Evolutionary conservation across 2,113 vertebrate species (phyloP).

Genomic region (Spilogale gracilis): DNA sequence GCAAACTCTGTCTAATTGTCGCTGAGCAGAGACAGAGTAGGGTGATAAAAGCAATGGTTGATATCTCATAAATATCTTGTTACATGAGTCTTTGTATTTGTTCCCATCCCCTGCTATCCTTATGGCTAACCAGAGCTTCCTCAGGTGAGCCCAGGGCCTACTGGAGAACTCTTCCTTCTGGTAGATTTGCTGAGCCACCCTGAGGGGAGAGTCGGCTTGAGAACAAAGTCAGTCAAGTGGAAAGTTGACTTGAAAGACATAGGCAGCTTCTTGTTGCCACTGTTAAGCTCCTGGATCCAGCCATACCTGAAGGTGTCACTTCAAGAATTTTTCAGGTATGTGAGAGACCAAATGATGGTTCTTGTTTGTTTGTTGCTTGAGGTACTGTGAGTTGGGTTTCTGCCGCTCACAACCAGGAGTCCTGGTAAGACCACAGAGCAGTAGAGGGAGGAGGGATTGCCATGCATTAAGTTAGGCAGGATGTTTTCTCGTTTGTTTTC

Average conservation of each 20-base stretch:
- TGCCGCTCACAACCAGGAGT: not conserved
- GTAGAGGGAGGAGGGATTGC: accelerated
- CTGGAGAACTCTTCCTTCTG: not conserved
- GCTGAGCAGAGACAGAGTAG: not conserved
- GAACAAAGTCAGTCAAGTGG: not conserved
- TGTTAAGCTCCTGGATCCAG: not conserved
- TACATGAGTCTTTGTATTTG: not conserved
- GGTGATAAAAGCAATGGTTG: not conserved
- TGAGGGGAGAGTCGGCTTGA: not conserved
- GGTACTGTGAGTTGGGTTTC: not conserved
- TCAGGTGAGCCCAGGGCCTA: not conserved
- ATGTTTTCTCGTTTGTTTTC: not conserved
- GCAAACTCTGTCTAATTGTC: not conserved
- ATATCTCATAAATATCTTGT: not conserved
- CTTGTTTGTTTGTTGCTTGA: not conserved
- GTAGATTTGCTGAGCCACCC: not conserved
- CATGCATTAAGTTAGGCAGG: accelerated
- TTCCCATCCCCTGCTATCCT: not conserved
- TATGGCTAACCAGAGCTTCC: not conserved
- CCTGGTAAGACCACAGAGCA: not conserved
- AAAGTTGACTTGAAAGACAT: not conserved
- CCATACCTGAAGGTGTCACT: not conserved
- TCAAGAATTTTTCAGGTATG: not conserved
- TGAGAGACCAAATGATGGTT: not conserved
- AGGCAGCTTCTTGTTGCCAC: not conserved